Evolutionary conservation across 2,113 vertebrate species (phyloP).

Genomic region (Scomber japonicus): DNA sequence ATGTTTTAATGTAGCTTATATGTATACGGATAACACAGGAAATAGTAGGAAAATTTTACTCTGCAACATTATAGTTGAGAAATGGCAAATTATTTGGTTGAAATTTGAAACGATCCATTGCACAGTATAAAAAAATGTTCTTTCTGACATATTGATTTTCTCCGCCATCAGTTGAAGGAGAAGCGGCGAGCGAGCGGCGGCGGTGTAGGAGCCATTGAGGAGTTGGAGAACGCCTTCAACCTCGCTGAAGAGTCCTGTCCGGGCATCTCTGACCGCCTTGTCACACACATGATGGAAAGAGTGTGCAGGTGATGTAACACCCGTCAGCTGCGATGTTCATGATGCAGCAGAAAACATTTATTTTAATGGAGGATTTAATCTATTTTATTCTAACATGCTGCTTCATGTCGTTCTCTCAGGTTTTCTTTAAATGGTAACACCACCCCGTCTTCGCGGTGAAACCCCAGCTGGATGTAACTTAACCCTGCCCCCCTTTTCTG

Average conservation of each 20-base stretch:
- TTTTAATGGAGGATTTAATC: background rate
- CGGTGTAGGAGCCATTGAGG: conserved; percentile 91
- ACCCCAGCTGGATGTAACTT: conserved; percentile 58
- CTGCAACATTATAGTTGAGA: no score
- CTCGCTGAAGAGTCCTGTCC: conserved; percentile 95
- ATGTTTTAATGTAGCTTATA: background rate
- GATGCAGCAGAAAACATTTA: background rate
- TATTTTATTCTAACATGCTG: background rate
- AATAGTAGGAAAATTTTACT: background rate
- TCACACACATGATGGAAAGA: conserved; percentile 93
- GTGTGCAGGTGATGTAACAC: conserved; percentile 88
- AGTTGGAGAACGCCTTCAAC: conserved; percentile 97
- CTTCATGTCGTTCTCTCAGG: conserved; percentile 72
- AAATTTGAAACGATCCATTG: no score
- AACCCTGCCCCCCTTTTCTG: conserved; percentile 34
- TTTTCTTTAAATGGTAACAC: conserved; percentile 94
- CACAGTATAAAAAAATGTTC: no score
- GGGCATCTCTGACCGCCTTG: conserved; percentile 94
- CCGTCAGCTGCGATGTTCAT: background rate
- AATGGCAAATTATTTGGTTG: no score
- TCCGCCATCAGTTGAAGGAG: conserved; percentile 88
- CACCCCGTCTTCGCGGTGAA: conserved; percentile 89
- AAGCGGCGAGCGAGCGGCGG: conserved; percentile 91
- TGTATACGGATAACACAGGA: background rate
- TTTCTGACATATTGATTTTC: background rate